Evolutionary conservation across 2,113 vertebrate genomes (phyloP).

Genomic region (Notothenia rossii): DNA sequence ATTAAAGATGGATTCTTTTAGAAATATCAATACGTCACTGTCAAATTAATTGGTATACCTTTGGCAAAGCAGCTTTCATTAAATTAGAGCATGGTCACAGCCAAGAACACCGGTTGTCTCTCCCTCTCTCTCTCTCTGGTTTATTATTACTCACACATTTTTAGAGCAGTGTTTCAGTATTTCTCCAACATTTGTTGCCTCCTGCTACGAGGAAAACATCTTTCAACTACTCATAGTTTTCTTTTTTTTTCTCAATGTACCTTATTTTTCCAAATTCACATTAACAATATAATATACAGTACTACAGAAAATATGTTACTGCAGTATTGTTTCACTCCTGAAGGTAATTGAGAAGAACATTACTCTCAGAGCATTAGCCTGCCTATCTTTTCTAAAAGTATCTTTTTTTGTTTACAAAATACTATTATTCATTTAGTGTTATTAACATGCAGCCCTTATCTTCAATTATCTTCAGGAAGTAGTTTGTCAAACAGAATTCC

Average conservation of each 20-base stretch:
- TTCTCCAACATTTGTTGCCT: slow-evolving; percentile 1
- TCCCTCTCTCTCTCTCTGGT: slow-evolving; percentile 10
- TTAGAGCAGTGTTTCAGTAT: not conserved
- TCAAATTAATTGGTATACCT: slow-evolving; percentile 26
- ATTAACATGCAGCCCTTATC: slow-evolving; percentile 14
- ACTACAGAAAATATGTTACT: not conserved
- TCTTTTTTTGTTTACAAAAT: slow-evolving; percentile 16
- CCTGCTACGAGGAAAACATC: not conserved
- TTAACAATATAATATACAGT: not conserved
- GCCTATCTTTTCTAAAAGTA: not conserved
- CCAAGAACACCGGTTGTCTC: slow-evolving; percentile 1
- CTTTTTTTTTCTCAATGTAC: not conserved
- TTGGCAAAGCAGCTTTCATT: slow-evolving; percentile 36
- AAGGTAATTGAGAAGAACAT: not conserved
- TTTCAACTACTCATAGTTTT: not conserved
- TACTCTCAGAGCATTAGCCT: too few species aligned
- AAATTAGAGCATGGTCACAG: slow-evolving; percentile 19
- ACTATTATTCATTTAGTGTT: not conserved
- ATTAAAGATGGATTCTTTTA: slow-evolving; percentile 38
- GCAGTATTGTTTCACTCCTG: not conserved
- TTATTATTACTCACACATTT: slow-evolving; percentile 1
- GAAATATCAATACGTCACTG: slow-evolving; percentile 16
- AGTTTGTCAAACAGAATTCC: slow-evolving; percentile 28
- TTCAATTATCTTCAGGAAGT: too few species aligned
- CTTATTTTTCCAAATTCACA: not conserved